These are phyloP conservation scores for Beris chalybata DNA, from an alignment of 2,888 invertebrate genomes.

Conservation along the genomic window DNA sequence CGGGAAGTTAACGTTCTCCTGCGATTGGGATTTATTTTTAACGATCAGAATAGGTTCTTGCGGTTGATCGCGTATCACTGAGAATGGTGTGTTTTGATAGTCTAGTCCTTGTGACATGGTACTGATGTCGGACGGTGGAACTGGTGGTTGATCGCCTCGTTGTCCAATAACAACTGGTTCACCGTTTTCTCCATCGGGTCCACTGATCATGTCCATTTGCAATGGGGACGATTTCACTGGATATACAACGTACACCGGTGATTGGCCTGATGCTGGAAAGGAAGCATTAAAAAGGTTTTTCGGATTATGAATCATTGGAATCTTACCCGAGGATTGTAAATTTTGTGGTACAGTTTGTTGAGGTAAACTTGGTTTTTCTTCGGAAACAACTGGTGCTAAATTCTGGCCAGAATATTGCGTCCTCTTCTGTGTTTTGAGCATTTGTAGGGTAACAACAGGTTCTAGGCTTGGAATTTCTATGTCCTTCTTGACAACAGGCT, in stretches of 20 bases:
- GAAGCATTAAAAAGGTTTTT: not conserved
- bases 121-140: slow-evolving; percentile 54
- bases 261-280: slow-evolving; percentile 27
- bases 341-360: slow-evolving; percentile 7
- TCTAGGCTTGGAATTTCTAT: slow-evolving; percentile 53
- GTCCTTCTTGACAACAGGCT: slow-evolving; percentile 49
- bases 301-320: not conserved
- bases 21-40: slow-evolving; percentile 52
- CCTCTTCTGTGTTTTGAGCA: slow-evolving; percentile 64
- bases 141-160: slow-evolving; percentile 58
- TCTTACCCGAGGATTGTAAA: slow-evolving; percentile 15
- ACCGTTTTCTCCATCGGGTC: slow-evolving; percentile 46
- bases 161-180: slow-evolving; percentile 61
- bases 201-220: slow-evolving; percentile 56
- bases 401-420: not conserved
- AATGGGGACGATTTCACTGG: slow-evolving; percentile 60
- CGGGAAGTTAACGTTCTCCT: slow-evolving; percentile 63
- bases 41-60: slow-evolving; percentile 57
- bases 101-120: slow-evolving; percentile 45
- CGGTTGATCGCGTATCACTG: slow-evolving; percentile 54
- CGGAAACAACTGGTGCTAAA: slow-evolving; percentile 37
- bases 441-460: slow-evolving; percentile 67
- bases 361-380: slow-evolving; percentile 2
- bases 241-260: slow-evolving; percentile 63
- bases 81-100: slow-evolving; percentile 56